Evolutionary conservation across 2,797 vertebrate species (phyloP), one percentile per base, ranked within the genome.

Genomic region (Mus caroli): DNA sequence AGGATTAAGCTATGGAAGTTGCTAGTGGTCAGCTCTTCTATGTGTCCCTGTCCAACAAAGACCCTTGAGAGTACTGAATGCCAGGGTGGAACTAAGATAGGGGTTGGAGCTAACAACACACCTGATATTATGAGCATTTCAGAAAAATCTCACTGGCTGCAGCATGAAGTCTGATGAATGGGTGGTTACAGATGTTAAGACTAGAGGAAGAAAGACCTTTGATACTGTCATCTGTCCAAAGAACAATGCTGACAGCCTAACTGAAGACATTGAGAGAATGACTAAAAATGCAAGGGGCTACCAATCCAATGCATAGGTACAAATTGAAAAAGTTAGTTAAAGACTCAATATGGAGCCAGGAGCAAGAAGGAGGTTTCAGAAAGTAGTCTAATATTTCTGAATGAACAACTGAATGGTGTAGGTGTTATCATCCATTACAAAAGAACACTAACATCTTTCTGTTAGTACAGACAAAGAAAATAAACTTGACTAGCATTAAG

Each of bases 401-500:
- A 43, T 78, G 54, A 71, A 43, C 34, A 88, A 62, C 20, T 58
- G 60, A 28, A 73, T 67, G 22, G 5, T 31, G 89, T 10, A 4
- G n/a, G n/a, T 58, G 6, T 78, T 86, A 43, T 46, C 50, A 58
- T 78, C 77, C 77, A 88, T 58, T 17, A 6, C 82, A 40, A 82
- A 11, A 62, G 22, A 28, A 28, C 19, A 54, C 10, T 17, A 1
- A 9, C 56, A 69, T 58, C 64, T 31, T 43, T 80, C 31, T 46
- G 11, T 69, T 69, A 90, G 80, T 86, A 71, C 26, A 64, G 52
- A 34, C 52, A 69, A 95, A 46, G 17, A 88, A 86, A 82, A n/a
- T 78, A 89, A 82, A 67, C 22, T 56, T 82, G n/a, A 11, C 17
- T n/a, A 52, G 50, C 34, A 62, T 62, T 54, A 89, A 87, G 88